Base-by-base conservation (phyloP, 2,797 vertebrate species). In the Aldrovandia affinis region DNA sequence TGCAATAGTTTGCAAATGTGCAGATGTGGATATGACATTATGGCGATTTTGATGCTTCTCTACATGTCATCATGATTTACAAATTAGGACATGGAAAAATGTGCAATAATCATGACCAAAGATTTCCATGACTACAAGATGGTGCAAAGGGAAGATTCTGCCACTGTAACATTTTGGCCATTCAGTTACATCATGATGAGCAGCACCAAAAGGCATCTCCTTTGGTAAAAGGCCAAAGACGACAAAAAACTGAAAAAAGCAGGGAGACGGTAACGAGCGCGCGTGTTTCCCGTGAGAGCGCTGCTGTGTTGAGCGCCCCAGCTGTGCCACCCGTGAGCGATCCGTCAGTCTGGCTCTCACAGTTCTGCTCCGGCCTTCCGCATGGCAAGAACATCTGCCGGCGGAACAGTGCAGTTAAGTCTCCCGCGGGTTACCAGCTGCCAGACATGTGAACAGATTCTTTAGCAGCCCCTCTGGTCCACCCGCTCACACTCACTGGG, bases 401-500 rank as follows among this genome's bases (percentile, higher is more conserved):
- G 42, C 28, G 73, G 10, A 78, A 3, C 73, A 5, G 1, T 2
- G 30, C 57, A 14, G 57, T 47, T 81, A n/a, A 44, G 52, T 30
- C 68, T 55, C 20, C 44, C 82, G 15, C 10, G 5, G 10, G 55
- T 44, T 68, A 25, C 82, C 82, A 78, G 82, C 82, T 78, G 82
- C 63, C 55, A 7, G 55, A 54, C 44, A 18, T 47, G 57, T 25
- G 50, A 59, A 61, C 44, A 25, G 42, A 28, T 36, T 65, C 61
- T 39, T 20, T 57, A 3, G 20, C 75, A 28, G 55, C 83, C 9
- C 52, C 20, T 63, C 83, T n/a, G n/a, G 70, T 78, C 15, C 73
- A 39, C 83, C 77, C 30, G 28, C n/a, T 91, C 89, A 87, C 14
- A n/a, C 83, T 80, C 86, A 84, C n/a, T 50, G 89, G 87, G 90